phyloP scores from a whole-genome alignment of 2,888 invertebrate genomes.

The Pristionchus entomophagus region DNA sequence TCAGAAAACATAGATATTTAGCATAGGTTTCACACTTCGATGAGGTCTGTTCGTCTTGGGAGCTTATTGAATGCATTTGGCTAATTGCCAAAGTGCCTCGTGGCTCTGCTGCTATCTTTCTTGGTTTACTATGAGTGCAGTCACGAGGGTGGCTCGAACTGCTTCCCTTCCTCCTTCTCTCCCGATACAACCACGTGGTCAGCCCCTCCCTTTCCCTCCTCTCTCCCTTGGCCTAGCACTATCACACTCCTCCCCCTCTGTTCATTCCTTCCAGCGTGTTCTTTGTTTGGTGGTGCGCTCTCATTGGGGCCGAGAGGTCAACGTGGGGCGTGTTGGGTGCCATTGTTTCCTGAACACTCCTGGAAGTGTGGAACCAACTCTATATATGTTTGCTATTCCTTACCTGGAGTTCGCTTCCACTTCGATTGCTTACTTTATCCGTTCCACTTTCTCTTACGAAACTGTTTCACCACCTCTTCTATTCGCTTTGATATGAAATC shows the following conservation, averaged over 20 bases:
- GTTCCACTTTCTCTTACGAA: too few relatives aligned
- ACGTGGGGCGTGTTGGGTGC: background rate
- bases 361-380: background rate
- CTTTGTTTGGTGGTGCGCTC: background rate
- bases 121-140: too few relatives aligned
- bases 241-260: background rate
- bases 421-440: too few relatives aligned
- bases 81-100: too few relatives aligned
- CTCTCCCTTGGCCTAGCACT: background rate
- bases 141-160: too few relatives aligned
- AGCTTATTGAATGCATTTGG: too few relatives aligned
- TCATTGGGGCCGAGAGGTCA: background rate
- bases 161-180: background rate
- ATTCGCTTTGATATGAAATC: too few relatives aligned
- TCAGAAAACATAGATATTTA: background rate
- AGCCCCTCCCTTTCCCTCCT: background rate
- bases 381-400: too few relatives aligned
- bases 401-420: background rate
- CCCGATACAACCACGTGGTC: background rate
- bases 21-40: too few relatives aligned
- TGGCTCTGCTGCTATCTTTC: too few relatives aligned
- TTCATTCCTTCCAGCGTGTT: background rate
- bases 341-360: background rate
- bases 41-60: too few relatives aligned
- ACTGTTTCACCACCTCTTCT: too few relatives aligned